Evolutionary conservation across 2,797 vertebrate species (phyloP).

Genomic region (Ceryle rudis): DNA sequence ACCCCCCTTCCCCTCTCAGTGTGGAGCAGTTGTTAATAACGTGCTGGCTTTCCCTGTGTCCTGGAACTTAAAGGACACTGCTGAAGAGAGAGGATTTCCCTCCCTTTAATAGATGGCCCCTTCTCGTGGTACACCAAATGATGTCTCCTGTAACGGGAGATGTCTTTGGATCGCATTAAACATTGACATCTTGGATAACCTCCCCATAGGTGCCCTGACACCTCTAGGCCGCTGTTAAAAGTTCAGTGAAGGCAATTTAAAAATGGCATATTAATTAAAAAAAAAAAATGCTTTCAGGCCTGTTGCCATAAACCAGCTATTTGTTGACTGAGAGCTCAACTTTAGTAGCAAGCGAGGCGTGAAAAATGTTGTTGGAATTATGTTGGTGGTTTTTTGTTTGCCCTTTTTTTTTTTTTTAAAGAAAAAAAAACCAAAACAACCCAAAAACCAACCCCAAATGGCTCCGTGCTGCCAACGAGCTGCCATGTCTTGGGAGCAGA

Average conservation of each 20-base stretch:
- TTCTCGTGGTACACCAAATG: not conserved
- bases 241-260: slow-evolving; percentile 2
- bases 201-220: not conserved
- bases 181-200: slow-evolving; percentile 24
- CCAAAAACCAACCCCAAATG: slow-evolving; percentile 7
- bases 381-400: not conserved
- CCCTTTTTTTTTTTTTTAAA: not conserved
- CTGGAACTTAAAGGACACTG: not conserved
- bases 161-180: slow-evolving; percentile 53
- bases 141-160: slow-evolving; percentile 30
- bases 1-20: not conserved
- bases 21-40: not conserved
- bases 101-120: not conserved
- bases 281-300: not conserved
- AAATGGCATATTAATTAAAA: not conserved
- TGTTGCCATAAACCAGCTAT: slow-evolving; percentile 18
- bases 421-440: too few relatives aligned
- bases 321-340: slow-evolving; percentile 55
- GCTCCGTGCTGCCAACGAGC: slow-evolving; percentile 45
- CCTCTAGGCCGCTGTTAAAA: not conserved
- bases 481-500: slow-evolving; percentile 42
- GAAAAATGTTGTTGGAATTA: slow-evolving; percentile 47
- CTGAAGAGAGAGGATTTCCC: not conserved
- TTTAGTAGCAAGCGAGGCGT: slow-evolving; percentile 46
- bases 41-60: not conserved